A percentile compares a stretch with the other conserved stretches of the same genome.
Evolutionary conservation across 2,888 invertebrate species (phyloP).

Genomic region (Heliconius ismenius): DNA sequence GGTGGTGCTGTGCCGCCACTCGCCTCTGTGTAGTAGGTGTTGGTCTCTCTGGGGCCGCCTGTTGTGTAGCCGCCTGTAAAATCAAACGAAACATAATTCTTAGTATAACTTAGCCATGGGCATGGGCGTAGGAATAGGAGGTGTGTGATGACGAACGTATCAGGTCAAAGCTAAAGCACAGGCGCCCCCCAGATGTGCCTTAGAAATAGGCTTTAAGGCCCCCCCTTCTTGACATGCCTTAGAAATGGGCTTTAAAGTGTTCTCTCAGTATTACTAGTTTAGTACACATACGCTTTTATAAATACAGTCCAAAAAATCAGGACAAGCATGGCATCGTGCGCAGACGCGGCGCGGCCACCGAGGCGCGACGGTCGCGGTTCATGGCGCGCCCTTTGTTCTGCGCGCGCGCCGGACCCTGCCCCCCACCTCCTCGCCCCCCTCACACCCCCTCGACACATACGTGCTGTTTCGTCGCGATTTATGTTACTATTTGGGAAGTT

Average conservation of each 20-base stretch:
- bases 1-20: slow-evolving; percentile 59
- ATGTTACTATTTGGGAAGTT: slow-evolving; percentile 18
- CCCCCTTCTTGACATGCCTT: background rate
- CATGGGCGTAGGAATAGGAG: background rate
- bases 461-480: slow-evolving; percentile 41
- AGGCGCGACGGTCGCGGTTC: slow-evolving; percentile 78
- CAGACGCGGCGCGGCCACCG: slow-evolving; percentile 58
- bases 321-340: slow-evolving; percentile 44
- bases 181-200: no score
- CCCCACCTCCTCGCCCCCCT: slow-evolving; percentile 26
- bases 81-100: background rate
- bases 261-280: background rate
- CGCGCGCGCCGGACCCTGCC: slow-evolving; percentile 53
- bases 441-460: slow-evolving; percentile 30
- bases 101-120: background rate
- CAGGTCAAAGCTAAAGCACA: no score
- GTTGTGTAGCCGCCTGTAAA: slow-evolving; percentile 80
- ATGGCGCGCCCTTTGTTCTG: slow-evolving; percentile 81
- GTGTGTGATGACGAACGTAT: no score
- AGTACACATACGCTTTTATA: slow-evolving; percentile 1
- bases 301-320: slow-evolving; percentile 42
- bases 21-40: slow-evolving; percentile 76
- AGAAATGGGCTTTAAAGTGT: background rate
- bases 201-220: background rate
- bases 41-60: slow-evolving; percentile 78